Conservation (phyloP, 2,797 vertebrate genomes). For the Allochrocebus solatus region DNA sequence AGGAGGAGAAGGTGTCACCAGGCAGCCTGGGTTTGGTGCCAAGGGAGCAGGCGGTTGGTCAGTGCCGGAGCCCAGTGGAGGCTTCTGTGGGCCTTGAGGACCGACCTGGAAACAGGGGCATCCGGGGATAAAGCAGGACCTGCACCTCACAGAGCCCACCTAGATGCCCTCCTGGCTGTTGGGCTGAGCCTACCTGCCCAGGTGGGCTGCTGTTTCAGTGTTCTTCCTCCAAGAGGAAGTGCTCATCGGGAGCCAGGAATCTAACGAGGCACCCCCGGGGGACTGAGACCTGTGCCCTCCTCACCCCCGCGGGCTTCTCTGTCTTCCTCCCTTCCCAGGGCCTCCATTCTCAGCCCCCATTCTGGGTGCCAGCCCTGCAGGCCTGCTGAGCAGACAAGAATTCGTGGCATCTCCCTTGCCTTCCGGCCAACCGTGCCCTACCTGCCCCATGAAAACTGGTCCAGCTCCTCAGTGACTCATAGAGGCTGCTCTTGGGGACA, state of each 20-base stretch:
- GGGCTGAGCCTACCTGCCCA: not conserved
- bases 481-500: not conserved
- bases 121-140: not conserved
- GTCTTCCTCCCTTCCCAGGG: not conserved
- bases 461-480: not conserved
- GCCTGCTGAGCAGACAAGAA: not conserved
- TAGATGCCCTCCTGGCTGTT: not conserved
- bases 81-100: not conserved
- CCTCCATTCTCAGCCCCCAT: not conserved
- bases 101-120: not conserved
- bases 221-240: not conserved
- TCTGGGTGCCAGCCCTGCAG: no score
- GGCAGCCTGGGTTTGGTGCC: not conserved
- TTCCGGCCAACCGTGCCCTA: not conserved
- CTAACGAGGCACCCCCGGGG: rapidly evolving
- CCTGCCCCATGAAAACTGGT: rapidly evolving
- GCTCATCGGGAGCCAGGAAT: not conserved
- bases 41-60: not conserved
- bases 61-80: not conserved
- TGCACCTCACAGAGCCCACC: not conserved
- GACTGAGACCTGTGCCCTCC: not conserved
- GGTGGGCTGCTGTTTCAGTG: not conserved
- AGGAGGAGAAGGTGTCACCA: not conserved
- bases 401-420: not conserved
- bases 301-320: rapidly evolving